A percentile compares a stretch with the other conserved stretches of the same genome.
Evolutionary conservation across 2,888 invertebrate genomes (phyloP).

Genomic region (Clunio marinus): DNA sequence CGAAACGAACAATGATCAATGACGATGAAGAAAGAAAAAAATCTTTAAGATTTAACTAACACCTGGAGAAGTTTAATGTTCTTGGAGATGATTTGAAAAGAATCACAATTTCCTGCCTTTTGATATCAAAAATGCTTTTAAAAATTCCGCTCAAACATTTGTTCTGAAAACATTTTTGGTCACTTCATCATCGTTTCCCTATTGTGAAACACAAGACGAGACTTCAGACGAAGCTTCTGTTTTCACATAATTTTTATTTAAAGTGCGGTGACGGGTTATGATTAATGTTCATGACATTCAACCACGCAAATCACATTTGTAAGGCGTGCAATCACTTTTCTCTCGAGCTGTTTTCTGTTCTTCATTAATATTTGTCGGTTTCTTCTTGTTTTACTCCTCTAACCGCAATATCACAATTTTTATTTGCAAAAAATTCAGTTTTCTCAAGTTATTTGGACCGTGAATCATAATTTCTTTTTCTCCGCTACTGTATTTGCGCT

Average conservation of each 20-base stretch:
- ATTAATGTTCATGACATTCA: neutral
- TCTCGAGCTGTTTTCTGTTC: too few species aligned
- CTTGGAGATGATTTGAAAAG: neutral
- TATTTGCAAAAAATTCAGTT: too few species aligned
- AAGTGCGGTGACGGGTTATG: neutral
- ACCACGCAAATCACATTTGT: neutral
- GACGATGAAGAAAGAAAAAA: neutral
- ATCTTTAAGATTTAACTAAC: neutral
- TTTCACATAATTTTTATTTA: neutral
- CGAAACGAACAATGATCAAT: neutral
- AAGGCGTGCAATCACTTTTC: neutral
- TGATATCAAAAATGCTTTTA: neutral
- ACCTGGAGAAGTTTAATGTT: slow-evolving; percentile 12
- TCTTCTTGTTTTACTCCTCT: too few species aligned
- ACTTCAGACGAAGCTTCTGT: neutral
- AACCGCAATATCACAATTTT: neutral
- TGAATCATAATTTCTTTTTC: too few species aligned
- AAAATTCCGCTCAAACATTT: slow-evolving; percentile 1
- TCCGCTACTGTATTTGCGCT: neutral
- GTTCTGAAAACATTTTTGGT: neutral
- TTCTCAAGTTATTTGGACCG: too few species aligned
- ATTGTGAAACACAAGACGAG: too few species aligned
- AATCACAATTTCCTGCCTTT: slow-evolving; percentile 23
- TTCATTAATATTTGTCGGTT: neutral
- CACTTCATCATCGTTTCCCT: too few species aligned